Conservation (phyloP, 2,888 invertebrate species). For the Zonitis immaculata region DNA sequence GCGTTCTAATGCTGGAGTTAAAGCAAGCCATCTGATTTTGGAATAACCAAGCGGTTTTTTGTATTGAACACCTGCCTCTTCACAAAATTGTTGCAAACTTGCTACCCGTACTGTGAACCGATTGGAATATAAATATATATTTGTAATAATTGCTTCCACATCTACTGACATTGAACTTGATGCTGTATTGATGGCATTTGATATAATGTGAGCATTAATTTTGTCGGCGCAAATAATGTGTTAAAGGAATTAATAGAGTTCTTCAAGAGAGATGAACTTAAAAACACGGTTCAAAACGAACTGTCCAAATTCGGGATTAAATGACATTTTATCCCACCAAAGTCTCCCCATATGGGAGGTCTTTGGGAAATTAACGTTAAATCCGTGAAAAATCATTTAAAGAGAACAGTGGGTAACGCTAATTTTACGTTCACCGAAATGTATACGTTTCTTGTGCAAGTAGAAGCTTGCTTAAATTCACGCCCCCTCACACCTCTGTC, state of each 20-base stretch:
- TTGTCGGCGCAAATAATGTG: conserved; percentile 12
- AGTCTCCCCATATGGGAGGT: conserved; percentile 35
- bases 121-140: conserved; percentile 28
- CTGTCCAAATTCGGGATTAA: conserved; percentile 5
- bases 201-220: conserved; percentile 30
- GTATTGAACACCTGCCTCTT: conserved; percentile 24
- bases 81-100: conserved; percentile 28
- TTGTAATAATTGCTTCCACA: conserved; percentile 27
- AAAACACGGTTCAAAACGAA: background rate
- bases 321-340: conserved; percentile 38
- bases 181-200: conserved; percentile 21
- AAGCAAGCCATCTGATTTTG: conserved; percentile 29
- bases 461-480: conserved; percentile 33
- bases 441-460: conserved; percentile 4
- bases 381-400: conserved; percentile 16
- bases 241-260: conserved; percentile 8
- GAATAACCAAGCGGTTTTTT: conserved; percentile 28
- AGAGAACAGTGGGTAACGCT: conserved; percentile 4
- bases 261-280: background rate
- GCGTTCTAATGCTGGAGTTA: conserved; percentile 26
- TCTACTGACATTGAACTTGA: conserved; percentile 27
- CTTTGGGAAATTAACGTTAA: conserved; percentile 38
- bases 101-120: conserved; percentile 28
- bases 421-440: conserved; percentile 9
- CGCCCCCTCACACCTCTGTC: conserved; percentile 29